Evolutionary conservation across 2,888 invertebrate species (phyloP).

Genomic region (Ptilodon capucinus): DNA sequence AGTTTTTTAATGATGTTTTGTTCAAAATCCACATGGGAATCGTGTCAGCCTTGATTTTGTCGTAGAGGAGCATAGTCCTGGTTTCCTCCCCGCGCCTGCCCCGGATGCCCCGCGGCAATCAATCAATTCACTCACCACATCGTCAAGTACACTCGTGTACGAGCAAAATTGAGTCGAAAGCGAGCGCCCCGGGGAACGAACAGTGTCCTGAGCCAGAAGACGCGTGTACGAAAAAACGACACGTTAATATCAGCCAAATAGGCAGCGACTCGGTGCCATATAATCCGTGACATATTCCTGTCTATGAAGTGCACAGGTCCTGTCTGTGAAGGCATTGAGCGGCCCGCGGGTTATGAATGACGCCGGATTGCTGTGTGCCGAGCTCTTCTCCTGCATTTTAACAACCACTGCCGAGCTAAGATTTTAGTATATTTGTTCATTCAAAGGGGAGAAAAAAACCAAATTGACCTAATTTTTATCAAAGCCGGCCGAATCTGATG

Average conservation of each 20-base stretch:
- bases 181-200: neutral
- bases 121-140: slow-evolving; percentile 12
- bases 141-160: slow-evolving; percentile 9
- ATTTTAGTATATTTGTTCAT: too few species aligned
- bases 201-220: neutral
- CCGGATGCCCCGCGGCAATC: slow-evolving; percentile 3
- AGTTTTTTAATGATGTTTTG: too few species aligned
- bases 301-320: too few species aligned
- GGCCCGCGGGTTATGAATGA: slow-evolving; percentile 31
- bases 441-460: too few species aligned
- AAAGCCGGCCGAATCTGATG: too few species aligned
- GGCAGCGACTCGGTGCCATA: too few species aligned
- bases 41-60: neutral
- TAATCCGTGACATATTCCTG: too few species aligned
- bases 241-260: too few species aligned
- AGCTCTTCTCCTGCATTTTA: slow-evolving; percentile 26
- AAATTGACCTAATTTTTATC: too few species aligned
- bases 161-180: neutral
- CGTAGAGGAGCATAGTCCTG: neutral
- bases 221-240: too few species aligned
- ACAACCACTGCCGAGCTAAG: slow-evolving; percentile 18
- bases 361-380: slow-evolving; percentile 22
- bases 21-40: too few species aligned
- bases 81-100: neutral
- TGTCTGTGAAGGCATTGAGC: neutral